Conservation (phyloP, 2,797 vertebrate genomes). For the Champsocephalus gunnari region DNA sequence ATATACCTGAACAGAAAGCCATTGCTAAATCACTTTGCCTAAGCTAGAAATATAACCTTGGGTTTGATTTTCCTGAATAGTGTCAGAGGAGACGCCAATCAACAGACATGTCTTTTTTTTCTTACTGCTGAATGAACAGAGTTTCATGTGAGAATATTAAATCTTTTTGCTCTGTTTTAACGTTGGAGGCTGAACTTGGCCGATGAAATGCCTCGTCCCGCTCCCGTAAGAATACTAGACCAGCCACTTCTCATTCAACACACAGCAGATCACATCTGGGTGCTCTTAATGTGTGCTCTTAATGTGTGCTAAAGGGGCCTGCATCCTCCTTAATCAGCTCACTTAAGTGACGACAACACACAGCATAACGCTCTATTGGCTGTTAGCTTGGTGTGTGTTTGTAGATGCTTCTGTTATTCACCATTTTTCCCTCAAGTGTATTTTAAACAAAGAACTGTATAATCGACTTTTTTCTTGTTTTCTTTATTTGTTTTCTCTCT, state of each 20-base stretch:
- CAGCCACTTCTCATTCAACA: conserved; percentile 81
- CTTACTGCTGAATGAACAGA: conserved; percentile 24
- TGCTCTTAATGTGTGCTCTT: conserved; percentile 80
- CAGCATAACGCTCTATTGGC: conserved; percentile 82
- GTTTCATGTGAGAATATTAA: conserved; percentile 49
- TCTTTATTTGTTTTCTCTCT: conserved; percentile 81
- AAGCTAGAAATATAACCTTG: conserved; percentile 35
- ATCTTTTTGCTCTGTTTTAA: conserved; percentile 55
- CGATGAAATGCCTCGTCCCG: conserved; percentile 61
- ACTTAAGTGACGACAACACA: conserved; percentile 88
- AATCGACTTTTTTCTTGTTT: conserved; percentile 84
- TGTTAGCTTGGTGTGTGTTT: conserved; percentile 86
- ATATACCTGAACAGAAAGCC: conserved; percentile 11
- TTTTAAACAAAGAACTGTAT: conserved; percentile 79
- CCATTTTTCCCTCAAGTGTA: conserved; percentile 81
- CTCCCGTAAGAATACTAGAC: conserved; percentile 79
- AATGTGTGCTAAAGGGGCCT: conserved; percentile 82
- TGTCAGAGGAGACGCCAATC: conserved; percentile 29
- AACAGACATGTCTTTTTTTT: conserved; percentile 34
- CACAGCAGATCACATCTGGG: conserved; percentile 84
- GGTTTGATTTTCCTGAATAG: conserved; percentile 64
- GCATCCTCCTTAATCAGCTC: conserved; percentile 85
- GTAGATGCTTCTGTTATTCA: conserved; percentile 87
- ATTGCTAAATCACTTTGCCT: conserved; percentile 13
- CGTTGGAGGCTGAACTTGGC: conserved; percentile 61